Conservation (phyloP, 23 tunicate species). For the Phallusia fumigata region DNA sequence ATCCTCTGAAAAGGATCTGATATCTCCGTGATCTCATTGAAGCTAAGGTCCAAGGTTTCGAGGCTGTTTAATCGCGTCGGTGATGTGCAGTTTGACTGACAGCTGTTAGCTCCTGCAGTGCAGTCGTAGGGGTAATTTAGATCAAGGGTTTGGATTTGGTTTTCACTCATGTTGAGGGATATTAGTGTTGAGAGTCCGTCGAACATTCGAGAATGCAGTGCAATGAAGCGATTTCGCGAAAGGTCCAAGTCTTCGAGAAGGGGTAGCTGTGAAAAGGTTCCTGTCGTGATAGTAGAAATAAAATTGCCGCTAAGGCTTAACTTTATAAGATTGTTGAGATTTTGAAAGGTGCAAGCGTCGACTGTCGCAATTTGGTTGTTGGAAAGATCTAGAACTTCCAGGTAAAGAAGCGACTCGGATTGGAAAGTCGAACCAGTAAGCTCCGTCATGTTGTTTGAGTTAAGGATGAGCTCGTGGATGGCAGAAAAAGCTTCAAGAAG, state of each 20-base stretch:
- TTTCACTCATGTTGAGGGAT: background rate
- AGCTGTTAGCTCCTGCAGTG: background rate
- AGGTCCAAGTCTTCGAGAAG: background rate
- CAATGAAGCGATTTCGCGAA: background rate
- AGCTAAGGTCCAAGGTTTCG: background rate
- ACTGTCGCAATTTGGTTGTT: background rate
- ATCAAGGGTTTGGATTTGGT: background rate
- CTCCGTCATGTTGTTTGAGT: background rate
- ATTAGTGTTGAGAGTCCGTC: background rate
- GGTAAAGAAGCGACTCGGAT: background rate
- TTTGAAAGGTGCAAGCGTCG: background rate
- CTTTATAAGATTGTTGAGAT: slow-evolving; percentile 7
- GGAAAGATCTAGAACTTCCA: slow-evolving; percentile 21
- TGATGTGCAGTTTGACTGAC: background rate
- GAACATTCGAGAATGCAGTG: background rate
- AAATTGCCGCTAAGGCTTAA: slow-evolving; percentile 13
- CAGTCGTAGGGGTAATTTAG: background rate
- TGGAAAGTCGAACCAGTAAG: background rate
- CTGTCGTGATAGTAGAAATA: background rate
- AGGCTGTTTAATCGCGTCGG: background rate
- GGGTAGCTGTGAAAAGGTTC: background rate
- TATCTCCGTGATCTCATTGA: background rate
- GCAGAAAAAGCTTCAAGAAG: background rate
- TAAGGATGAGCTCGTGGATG: background rate
- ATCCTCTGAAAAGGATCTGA: background rate